phyloP scores from a whole-genome alignment of 1,140 invertebrate genomes.

The Drosophila neocordata region DNA sequence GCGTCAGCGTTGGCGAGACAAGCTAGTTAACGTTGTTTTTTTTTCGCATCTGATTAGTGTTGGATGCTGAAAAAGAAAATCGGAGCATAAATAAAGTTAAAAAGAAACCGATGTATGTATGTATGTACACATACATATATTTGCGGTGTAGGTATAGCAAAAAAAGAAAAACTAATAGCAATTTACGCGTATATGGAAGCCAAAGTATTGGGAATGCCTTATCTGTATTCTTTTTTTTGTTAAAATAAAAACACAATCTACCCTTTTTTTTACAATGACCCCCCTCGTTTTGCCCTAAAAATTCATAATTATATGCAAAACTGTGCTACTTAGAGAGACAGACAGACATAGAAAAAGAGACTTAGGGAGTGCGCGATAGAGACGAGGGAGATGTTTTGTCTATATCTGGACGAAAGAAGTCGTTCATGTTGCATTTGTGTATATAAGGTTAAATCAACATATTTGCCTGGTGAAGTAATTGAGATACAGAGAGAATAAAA shows the following conservation, averaged over 20 bases:
- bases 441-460: constrained; percentile 69
- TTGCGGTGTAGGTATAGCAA: too few relatives aligned
- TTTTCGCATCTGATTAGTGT: constrained; percentile 53
- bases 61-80: constrained; percentile 33
- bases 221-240: background rate
- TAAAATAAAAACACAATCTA: background rate
- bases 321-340: background rate
- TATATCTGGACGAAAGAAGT: constrained; percentile 12
- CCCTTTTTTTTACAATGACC: background rate
- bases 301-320: constrained; percentile 33
- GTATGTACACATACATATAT: constrained; percentile 21
- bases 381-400: constrained; percentile 2
- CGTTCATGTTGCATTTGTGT: constrained; percentile 55
- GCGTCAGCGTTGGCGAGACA: constrained; percentile 71
- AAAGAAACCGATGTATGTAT: constrained; percentile 24
- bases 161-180: too few relatives aligned
- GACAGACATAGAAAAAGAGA: background rate
- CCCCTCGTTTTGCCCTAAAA: background rate
- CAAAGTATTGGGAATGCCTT: background rate
- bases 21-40: constrained; percentile 30
- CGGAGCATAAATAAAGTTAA: constrained; percentile 29
- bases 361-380: background rate
- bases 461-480: constrained; percentile 77
- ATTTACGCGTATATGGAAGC: too few relatives aligned
- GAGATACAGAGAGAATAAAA: constrained; percentile 10